Conservation (phyloP, 2,888 invertebrate species). For the Matsumyia berberina region DNA sequence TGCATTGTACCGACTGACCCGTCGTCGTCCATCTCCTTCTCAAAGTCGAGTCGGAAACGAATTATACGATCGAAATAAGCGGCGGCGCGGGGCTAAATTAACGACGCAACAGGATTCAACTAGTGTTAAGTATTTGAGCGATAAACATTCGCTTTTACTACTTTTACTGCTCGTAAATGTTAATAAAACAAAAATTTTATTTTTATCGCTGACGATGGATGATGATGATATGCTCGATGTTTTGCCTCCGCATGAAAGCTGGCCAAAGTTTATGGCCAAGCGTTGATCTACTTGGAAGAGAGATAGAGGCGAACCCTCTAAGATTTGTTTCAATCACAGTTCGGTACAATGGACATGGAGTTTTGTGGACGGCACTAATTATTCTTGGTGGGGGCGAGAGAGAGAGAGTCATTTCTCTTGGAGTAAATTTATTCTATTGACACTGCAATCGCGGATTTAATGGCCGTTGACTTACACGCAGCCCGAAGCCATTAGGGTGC, state of each 20-base stretch:
- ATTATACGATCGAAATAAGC: slow-evolving; percentile 39
- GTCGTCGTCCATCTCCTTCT: slow-evolving; percentile 1
- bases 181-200: slow-evolving; percentile 58
- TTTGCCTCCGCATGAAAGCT: slow-evolving; percentile 3
- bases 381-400: background rate
- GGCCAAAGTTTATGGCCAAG: slow-evolving; percentile 38
- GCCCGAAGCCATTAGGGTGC: slow-evolving; percentile 6
- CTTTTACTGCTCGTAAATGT: slow-evolving; percentile 69
- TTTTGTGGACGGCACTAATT: slow-evolving; percentile 22
- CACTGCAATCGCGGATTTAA: slow-evolving; percentile 41
- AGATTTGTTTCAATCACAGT: slow-evolving; percentile 46
- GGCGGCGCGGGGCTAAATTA: slow-evolving; percentile 48
- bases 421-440: slow-evolving; percentile 45
- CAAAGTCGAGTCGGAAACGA: slow-evolving; percentile 41
- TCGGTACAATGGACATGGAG: background rate
- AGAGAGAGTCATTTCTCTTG: background rate
- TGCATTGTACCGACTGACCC: slow-evolving; percentile 15
- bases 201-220: slow-evolving; percentile 39
- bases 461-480: slow-evolving; percentile 33
- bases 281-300: slow-evolving; percentile 36
- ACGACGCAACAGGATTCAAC: slow-evolving; percentile 66
- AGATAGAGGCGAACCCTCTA: slow-evolving; percentile 11
- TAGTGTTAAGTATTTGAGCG: slow-evolving; percentile 66
- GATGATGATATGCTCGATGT: slow-evolving; percentile 26
- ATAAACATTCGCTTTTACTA: slow-evolving; percentile 59